Evolutionary conservation across 1,140 invertebrate species (phyloP).

Genomic region (Drosophila kikkawai): DNA sequence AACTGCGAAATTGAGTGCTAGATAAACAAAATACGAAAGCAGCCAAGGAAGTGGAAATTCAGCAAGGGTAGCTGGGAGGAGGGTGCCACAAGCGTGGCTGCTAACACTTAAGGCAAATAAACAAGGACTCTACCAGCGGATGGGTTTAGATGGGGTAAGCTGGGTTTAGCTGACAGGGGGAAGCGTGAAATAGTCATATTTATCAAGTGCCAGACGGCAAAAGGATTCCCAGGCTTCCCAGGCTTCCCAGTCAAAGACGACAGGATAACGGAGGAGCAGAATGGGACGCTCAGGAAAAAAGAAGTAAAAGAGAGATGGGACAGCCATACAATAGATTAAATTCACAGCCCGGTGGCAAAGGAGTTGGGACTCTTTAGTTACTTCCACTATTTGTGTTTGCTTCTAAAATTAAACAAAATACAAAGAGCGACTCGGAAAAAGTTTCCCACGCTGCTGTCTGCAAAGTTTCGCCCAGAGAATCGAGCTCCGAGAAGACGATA

Average conservation of each 20-base stretch:
- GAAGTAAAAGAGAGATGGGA: conserved; percentile 1
- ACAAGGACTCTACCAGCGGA: conserved; percentile 31
- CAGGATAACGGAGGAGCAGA: conserved; percentile 29
- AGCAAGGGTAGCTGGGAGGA: not conserved
- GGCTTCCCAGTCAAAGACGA: conserved; percentile 57
- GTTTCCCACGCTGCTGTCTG: conserved; percentile 43
- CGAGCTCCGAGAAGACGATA: conserved; percentile 5
- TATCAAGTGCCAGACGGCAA: conserved; percentile 66
- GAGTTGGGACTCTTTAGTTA: conserved; percentile 43
- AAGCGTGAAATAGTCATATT: conserved; percentile 75
- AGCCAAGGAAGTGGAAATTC: conserved; percentile 9
- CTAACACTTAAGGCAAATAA: conserved; percentile 74
- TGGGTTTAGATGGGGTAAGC: not conserved
- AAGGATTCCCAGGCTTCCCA: conserved; percentile 68
- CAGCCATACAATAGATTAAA: conserved; percentile 70
- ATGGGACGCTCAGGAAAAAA: not conserved
- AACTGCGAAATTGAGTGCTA: conserved; percentile 79
- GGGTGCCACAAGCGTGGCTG: conserved; percentile 54
- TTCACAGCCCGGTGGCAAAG: conserved; percentile 37
- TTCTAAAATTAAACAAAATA: conserved; percentile 74
- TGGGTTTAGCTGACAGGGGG: conserved; percentile 13
- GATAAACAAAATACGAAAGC: conserved; percentile 68
- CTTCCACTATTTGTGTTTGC: conserved; percentile 70
- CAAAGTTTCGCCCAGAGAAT: conserved; percentile 56
- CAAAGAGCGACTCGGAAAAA: conserved; percentile 47